phyloP scores from a whole-genome alignment of 2,888 invertebrate species.

The Brenthis hecate region DNA sequence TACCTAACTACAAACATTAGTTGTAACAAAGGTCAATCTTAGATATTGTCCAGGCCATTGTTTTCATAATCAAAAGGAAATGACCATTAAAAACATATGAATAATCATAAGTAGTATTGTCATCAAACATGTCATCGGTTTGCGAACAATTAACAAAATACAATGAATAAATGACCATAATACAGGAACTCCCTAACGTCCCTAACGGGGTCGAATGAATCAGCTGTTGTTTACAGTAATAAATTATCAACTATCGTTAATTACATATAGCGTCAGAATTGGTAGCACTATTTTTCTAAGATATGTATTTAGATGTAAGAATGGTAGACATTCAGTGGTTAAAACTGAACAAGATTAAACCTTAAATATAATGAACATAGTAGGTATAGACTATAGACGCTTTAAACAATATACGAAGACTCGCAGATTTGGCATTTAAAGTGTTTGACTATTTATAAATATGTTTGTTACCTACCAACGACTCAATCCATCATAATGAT shows the following conservation, averaged over 20 bases:
- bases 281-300: too few species aligned
- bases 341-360: too few species aligned
- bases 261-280: slow-evolving; percentile 24
- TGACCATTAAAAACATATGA: slow-evolving; percentile 17
- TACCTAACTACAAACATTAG: neutral
- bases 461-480: too few species aligned
- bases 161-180: slow-evolving; percentile 43
- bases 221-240: slow-evolving; percentile 54
- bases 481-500: too few species aligned
- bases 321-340: too few species aligned
- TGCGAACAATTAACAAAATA: slow-evolving; percentile 43
- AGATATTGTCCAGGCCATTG: neutral
- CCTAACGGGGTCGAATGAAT: slow-evolving; percentile 56
- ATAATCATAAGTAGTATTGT: slow-evolving; percentile 15
- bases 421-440: too few species aligned
- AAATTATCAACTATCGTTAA: slow-evolving; percentile 42
- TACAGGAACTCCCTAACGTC: slow-evolving; percentile 44
- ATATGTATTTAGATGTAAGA: too few species aligned
- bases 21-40: neutral
- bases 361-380: too few species aligned
- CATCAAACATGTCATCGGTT: slow-evolving; percentile 31
- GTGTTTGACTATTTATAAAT: too few species aligned
- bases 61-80: slow-evolving; percentile 17
- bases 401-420: too few species aligned
- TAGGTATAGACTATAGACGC: too few species aligned